Base-by-base conservation (phyloP, 2,113 vertebrate genomes). In the Phylloscopus trochilus region DNA sequence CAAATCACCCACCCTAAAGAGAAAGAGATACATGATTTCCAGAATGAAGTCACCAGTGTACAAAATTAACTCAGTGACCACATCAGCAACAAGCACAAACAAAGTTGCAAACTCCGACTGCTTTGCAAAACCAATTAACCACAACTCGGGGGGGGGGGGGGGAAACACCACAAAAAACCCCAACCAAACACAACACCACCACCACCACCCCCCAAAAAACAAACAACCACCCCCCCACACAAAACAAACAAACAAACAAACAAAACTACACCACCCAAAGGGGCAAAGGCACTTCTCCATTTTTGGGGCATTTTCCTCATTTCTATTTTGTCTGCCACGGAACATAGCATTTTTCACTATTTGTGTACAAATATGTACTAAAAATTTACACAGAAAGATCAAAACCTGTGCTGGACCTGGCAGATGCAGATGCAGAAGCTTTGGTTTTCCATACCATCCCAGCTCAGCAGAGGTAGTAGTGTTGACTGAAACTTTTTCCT, bases 1-100 rank as follows among this genome's bases (percentile, higher is more conserved):
- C 82, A 93, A 88, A 81, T 41, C 66, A 81, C 81, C 73, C 21
- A 93, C 56, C 30, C 75, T 43, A 86, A 92, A 92, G 73, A 55
- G 11, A 75, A 91, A 82, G 64, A 80, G 59, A 64, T 7, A 13
- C 8, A 21, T 11, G 6, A 69, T 63, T 69, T 93, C 69, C 63
- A 80, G 79, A 89, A 83, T 41, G 46, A 94, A 52, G 31, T 51
- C 83, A 60, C 31, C 17, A 41, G 37, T 12, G 55, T 43, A 70
- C 58, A 78, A 89, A 93, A 90, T 91, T 96, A 96, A 73, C 79
- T n/a, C 33, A 0, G 16, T 76, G 83, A 77, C 77, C 59, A 49
- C 55, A 96, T 33, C 87, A 74, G 49, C 75, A 93, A 52, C 74
- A 33, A 69, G 66, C 37, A 80, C 63, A 93, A 84, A 91, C 78